Evolutionary conservation across 2,888 invertebrate genomes (phyloP).

Genomic region (Abrostola tripartita): DNA sequence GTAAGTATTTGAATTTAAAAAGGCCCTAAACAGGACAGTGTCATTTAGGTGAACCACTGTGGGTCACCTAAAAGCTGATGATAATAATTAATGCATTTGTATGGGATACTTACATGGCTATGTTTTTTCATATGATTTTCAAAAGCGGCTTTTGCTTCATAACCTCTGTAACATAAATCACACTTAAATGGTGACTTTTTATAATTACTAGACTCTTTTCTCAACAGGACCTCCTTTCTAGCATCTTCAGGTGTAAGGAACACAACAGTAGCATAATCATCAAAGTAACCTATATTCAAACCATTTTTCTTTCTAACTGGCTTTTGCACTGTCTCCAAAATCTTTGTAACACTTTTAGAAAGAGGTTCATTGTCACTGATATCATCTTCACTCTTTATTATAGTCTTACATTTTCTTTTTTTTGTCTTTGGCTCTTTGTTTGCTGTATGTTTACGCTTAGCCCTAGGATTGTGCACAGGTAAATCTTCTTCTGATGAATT

Average conservation of each 20-base stretch:
- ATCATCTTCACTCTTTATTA: slow-evolving; percentile 33
- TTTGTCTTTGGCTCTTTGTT: slow-evolving; percentile 30
- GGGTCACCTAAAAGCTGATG: no score
- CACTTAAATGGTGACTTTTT: slow-evolving; percentile 63
- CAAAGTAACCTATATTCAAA: slow-evolving; percentile 52
- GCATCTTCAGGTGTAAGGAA: slow-evolving; percentile 64
- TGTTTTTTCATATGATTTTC: slow-evolving; percentile 68
- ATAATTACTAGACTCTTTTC: slow-evolving; percentile 67
- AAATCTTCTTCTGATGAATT: slow-evolving; percentile 23
- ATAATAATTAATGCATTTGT: background rate
- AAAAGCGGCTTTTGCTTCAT: slow-evolving; percentile 58
- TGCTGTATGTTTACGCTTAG: slow-evolving; percentile 26
- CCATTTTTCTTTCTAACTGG: slow-evolving; percentile 23
- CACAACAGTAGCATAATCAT: slow-evolving; percentile 61
- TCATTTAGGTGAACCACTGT: no score
- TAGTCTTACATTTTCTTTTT: slow-evolving; percentile 32
- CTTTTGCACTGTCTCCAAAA: background rate
- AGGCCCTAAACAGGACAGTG: no score
- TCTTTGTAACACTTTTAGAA: slow-evolving; percentile 39
- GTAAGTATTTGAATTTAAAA: no score
- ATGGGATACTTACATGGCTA: slow-evolving; percentile 54
- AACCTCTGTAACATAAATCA: slow-evolving; percentile 66
- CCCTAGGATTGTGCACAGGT: background rate
- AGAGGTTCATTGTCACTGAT: slow-evolving; percentile 62
- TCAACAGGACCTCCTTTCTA: slow-evolving; percentile 59